These are phyloP conservation scores for Sorex araneus DNA, from an alignment of 2,113 vertebrate species.

Conservation along the genomic window DNA sequence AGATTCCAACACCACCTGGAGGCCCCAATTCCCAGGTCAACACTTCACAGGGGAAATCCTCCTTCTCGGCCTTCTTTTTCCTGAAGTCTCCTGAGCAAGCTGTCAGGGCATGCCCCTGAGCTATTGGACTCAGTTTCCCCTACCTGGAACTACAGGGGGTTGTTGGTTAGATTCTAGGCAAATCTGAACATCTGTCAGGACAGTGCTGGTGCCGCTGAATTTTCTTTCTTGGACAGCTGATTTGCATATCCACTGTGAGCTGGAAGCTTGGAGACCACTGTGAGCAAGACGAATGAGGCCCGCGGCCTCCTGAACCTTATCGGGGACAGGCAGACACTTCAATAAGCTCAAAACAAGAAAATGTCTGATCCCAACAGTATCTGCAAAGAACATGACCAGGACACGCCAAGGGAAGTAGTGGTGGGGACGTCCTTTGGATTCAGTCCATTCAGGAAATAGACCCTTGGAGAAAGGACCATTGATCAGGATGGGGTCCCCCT, in stretches of 20 bases:
- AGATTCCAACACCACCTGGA: not conserved
- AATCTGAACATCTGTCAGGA: not conserved
- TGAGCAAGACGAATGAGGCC: too few relatives aligned
- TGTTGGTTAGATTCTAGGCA: not conserved
- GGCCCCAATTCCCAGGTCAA: constrained; percentile 43
- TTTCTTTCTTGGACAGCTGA: not conserved
- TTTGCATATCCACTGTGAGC: not conserved
- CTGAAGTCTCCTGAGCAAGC: not conserved
- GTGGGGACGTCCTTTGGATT: not conserved
- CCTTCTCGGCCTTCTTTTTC: not conserved
- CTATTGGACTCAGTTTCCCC: not conserved
- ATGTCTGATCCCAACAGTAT: not conserved
- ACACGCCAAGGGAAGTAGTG: not conserved
- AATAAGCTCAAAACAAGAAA: not conserved
- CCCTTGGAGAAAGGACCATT: not conserved
- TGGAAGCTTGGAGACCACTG: fast-evolving
- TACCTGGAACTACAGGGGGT: not conserved
- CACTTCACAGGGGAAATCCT: not conserved
- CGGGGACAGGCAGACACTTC: not conserved
- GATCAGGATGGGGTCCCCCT: not conserved
- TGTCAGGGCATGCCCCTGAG: fast-evolving
- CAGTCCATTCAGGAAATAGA: not conserved
- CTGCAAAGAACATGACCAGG: not conserved
- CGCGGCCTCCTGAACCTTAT: not conserved
- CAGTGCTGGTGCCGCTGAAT: not conserved